Base-by-base conservation (phyloP, 1,140 invertebrate genomes). In the Caerostris extrusa region DNA sequence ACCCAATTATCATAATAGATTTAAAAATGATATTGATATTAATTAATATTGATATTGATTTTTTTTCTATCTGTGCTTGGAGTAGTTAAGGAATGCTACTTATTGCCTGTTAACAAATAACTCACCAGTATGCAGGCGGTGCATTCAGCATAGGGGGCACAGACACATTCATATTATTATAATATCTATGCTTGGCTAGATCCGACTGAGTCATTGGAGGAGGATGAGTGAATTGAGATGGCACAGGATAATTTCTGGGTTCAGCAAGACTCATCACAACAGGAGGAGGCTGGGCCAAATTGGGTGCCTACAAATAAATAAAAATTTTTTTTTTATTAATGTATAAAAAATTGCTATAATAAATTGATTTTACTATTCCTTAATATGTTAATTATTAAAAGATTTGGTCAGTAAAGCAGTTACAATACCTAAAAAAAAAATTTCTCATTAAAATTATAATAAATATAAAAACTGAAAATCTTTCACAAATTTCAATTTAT, bases 191-290 rank as follows among this genome's bases (percentile, higher is more conserved):
- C 19, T 89, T 93, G 7, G 86, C 14, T 6, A 93, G 10, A 6
- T 88, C 86, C 34, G 67, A 17, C 34, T 86, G 82, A 7, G 19
- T 50, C 56, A 81, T 81, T 7, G 83, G 92, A 55, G 92, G 86
- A 50, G 83, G 85, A n/a, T 88, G 69, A 2, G 69, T 71, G 82
- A 87, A 93, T 4, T 69, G 85, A 57, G 85, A 55, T 12, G 85
- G 7, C 10, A 93, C n/a, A 4, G 85, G 85, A 64, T 93, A 93
- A 12, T 61, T 88, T 60, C 85, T 69, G 8, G 85, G 85, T 55
- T 93, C 92, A 6, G 85, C 34, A 7, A 93, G n/a, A n/a, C 67
- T 81, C 50, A 93, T 60, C 8, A 93, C 71, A 69, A 93, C 82
- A 50, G 92, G 64, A 64, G 92, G 17, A 19, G 90, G n/a, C 34